phyloP scores from a whole-genome alignment of 2,797 vertebrate genomes.

The Rhadinocentrus ornatus region DNA sequence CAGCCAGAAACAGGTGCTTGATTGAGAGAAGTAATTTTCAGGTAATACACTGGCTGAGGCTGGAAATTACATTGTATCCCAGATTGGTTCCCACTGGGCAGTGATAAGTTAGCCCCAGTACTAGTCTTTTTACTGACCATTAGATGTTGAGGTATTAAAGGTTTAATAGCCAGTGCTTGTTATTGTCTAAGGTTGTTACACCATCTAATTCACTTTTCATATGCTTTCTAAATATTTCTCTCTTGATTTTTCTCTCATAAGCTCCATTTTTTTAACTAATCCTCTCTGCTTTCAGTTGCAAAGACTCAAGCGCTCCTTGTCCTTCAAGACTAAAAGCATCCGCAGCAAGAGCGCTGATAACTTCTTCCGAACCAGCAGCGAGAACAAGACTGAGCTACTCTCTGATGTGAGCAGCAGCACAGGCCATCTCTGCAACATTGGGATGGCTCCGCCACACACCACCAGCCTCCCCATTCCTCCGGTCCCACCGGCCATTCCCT shows the following conservation, averaged over 20 bases:
- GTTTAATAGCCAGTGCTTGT: slow-evolving; percentile 14
- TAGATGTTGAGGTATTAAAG: slow-evolving; percentile 17
- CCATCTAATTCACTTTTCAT: slow-evolving; percentile 26
- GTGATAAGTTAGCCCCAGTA: slow-evolving; percentile 22
- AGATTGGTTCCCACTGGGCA: slow-evolving; percentile 39
- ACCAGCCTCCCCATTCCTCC: slow-evolving; percentile 81
- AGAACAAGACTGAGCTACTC: slow-evolving; percentile 88
- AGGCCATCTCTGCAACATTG: slow-evolving; percentile 84
- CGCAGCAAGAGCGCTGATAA: slow-evolving; percentile 99
- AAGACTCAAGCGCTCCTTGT: slow-evolving; percentile 95
- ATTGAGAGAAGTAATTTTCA: slow-evolving; percentile 55
- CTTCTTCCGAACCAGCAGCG: slow-evolving; percentile 92
- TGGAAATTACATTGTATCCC: slow-evolving; percentile 62
- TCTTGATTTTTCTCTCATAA: slow-evolving; percentile 18
- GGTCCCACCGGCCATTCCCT: slow-evolving; percentile 78
- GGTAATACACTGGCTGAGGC: slow-evolving; percentile 37
- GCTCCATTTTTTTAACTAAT: slow-evolving; percentile 13
- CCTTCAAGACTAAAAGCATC: slow-evolving; percentile 98
- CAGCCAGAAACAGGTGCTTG: slow-evolving; percentile 51
- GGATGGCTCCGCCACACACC: slow-evolving; percentile 77
- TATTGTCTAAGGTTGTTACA: slow-evolving; percentile 18
- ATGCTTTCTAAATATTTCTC: background rate
- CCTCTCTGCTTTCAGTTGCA: slow-evolving; percentile 86
- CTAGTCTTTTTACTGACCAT: slow-evolving; percentile 7
- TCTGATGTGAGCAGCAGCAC: slow-evolving; percentile 90